phyloP scores from a whole-genome alignment of 2,888 invertebrate species.

The Crematogaster levior region DNA sequence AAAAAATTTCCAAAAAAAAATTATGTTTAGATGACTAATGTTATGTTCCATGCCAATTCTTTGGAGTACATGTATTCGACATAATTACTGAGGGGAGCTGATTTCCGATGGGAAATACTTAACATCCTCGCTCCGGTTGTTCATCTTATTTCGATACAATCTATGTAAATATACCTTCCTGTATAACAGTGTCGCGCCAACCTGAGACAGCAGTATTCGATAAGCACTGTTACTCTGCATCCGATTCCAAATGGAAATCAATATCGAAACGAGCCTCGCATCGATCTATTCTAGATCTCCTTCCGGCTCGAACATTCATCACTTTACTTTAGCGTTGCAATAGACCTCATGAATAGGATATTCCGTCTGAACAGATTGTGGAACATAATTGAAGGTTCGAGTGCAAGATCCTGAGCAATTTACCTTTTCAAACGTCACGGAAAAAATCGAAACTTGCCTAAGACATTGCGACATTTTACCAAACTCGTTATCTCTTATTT shows the following conservation, averaged over 20 bases:
- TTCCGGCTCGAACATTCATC: constrained; percentile 67
- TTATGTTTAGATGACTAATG: background rate
- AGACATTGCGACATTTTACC: background rate
- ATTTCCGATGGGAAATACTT: constrained; percentile 61
- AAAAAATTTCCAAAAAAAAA: background rate
- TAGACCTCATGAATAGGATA: constrained; percentile 55
- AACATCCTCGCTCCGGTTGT: constrained; percentile 61
- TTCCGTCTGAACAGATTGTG: constrained; percentile 23
- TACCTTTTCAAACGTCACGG: background rate
- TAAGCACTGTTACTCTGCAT: constrained; percentile 69
- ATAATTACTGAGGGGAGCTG: background rate
- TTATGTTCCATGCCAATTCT: background rate
- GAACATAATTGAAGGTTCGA: constrained; percentile 38
- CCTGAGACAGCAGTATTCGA: constrained; percentile 73
- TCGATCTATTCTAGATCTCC: constrained; percentile 64
- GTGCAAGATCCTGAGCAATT: constrained; percentile 12
- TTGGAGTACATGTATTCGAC: background rate
- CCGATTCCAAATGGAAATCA: constrained; percentile 75
- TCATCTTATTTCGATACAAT: constrained; percentile 70
- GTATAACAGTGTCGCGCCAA: constrained; percentile 46
- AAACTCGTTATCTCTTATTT: constrained; percentile 3
- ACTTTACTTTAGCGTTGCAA: constrained; percentile 68
- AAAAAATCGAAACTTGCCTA: constrained; percentile 20
- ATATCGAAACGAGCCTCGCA: constrained; percentile 70
- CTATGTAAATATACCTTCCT: constrained; percentile 58